Percentiles rank a stretch among this genome's conserved stretches.
These are phyloP conservation scores for Tyria jacobaeae DNA, from an alignment of 2,888 invertebrate species.

Conservation along the genomic window DNA sequence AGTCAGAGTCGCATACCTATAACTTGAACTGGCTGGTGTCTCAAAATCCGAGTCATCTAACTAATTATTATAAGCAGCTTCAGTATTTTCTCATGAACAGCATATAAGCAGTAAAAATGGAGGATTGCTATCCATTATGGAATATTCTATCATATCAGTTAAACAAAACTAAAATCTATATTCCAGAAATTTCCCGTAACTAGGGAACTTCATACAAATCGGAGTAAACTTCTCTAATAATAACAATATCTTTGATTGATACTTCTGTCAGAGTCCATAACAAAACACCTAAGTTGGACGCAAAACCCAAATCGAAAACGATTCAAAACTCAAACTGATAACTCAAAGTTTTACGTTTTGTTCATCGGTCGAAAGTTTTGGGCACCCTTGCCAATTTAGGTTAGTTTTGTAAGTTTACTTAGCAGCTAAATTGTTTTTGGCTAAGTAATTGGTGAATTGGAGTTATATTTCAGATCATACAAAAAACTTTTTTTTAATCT, in stretches of 20 bases:
- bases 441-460: constrained; percentile 46
- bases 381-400: constrained; percentile 45
- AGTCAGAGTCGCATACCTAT: no score
- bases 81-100: no score
- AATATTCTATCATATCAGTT: constrained; percentile 3
- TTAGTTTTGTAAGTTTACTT: constrained; percentile 43
- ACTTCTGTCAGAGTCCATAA: constrained; percentile 42
- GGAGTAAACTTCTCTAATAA: constrained; percentile 32
- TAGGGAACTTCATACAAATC: constrained; percentile 10
- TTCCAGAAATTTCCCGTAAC: constrained; percentile 26
- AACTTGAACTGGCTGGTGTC: no score
- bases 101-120: not conserved
- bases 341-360: constrained; percentile 53
- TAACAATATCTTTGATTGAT: constrained; percentile 50
- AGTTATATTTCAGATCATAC: constrained; percentile 35
- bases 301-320: constrained; percentile 43
- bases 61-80: no score
- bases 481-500: constrained; percentile 13
- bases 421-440: constrained; percentile 42
- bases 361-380: constrained; percentile 46
- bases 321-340: constrained; percentile 48
- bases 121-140: not conserved
- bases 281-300: constrained; percentile 49
- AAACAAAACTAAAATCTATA: constrained; percentile 17
- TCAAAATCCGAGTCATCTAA: no score